Evolutionary conservation across 35 echinoderm and acorn worm species (phyloP), one percentile per base, ranked within the genome.

Genomic region (Apostichopus japonicus): DNA sequence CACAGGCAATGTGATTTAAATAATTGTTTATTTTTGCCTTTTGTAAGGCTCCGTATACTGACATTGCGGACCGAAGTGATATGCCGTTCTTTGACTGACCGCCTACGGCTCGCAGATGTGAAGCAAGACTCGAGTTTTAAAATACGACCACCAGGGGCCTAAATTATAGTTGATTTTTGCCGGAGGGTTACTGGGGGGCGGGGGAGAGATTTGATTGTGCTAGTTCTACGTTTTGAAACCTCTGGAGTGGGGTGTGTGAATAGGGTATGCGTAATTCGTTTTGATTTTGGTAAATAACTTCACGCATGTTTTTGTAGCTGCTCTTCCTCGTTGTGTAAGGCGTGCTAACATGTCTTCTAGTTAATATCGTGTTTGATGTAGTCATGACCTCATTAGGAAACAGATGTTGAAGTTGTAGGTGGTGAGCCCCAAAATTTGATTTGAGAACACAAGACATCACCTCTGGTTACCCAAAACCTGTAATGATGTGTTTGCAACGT

Each of bases 111-210:
- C 56, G 19, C 5, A 89, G 51, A 89, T 65, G 17, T 23, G 63
- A 65, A 22, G 67, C 59, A 53, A 89, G 67, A 44, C 67, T 63
- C 4, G 72, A 24, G 19, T 6, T 72, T 51, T 7, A 16, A 72
- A 67, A 73, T 73, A 65, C 61, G 86, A 89, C 86, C 86, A 72
- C 86, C 61, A 72, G 86, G 86, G 86, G 86, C 86, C 61, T 8
- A 89, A 89, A 89, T 89, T 51, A 33, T 6, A 72, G 86, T 54
- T 89, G 56, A 89, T 89, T 72, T 89, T 89, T 89, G 86, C 86
- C 27, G 56, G 86, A 89, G 86, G 86, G 61, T 89, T 72, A 65
- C 23, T n/a, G 23, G 71, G 16, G 71, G 71, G 77, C 33, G 33
- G 33, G 33, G 2, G 11, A 67, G 15, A 67, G 63, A 53, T 56